phyloP scores from a whole-genome alignment of 2,797 vertebrate genomes.

The Scleropages formosus region DNA sequence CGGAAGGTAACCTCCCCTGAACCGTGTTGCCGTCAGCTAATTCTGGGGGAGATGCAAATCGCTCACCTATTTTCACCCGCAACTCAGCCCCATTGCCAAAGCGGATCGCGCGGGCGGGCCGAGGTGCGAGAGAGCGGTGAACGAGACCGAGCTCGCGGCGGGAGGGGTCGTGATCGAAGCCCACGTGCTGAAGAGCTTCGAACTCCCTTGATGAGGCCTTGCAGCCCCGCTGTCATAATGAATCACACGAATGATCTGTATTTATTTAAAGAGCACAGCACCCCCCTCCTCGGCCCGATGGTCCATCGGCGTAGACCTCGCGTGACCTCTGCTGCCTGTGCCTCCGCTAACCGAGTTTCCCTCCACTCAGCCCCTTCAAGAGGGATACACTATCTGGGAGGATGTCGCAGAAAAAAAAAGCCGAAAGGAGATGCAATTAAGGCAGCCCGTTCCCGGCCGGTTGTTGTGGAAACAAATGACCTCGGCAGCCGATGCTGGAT shows the following conservation, averaged over 20 bases:
- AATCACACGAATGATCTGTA: constrained; percentile 12
- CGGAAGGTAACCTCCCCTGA: constrained; percentile 37
- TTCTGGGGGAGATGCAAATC: constrained; percentile 40
- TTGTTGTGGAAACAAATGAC: constrained; percentile 2
- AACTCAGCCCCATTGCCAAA: constrained; percentile 33
- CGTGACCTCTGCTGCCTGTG: background rate
- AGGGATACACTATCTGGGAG: background rate
- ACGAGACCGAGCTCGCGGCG: constrained; percentile 24
- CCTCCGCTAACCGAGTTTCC: constrained; percentile 18
- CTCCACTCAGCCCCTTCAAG: constrained; percentile 1
- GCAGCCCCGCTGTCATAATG: constrained; percentile 4
- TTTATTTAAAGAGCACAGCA: constrained; percentile 6
- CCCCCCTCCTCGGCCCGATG: background rate
- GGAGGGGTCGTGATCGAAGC: too few species aligned
- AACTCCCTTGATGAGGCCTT: constrained; percentile 18
- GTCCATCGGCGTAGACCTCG: constrained; percentile 5
- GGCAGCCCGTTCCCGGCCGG: constrained; percentile 6
- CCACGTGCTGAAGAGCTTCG: background rate
- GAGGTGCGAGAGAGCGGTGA: constrained; percentile 33
- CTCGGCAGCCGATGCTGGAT: background rate
- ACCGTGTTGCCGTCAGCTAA: constrained; percentile 42
- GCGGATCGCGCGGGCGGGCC: constrained; percentile 21
- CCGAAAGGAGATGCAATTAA: constrained; percentile 16
- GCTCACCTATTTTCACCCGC: constrained; percentile 32
- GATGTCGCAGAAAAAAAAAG: background rate